Evolutionary conservation across 2,113 vertebrate genomes (phyloP), one percentile per base, ranked within the genome.

Genomic region (Vombatus ursinus): DNA sequence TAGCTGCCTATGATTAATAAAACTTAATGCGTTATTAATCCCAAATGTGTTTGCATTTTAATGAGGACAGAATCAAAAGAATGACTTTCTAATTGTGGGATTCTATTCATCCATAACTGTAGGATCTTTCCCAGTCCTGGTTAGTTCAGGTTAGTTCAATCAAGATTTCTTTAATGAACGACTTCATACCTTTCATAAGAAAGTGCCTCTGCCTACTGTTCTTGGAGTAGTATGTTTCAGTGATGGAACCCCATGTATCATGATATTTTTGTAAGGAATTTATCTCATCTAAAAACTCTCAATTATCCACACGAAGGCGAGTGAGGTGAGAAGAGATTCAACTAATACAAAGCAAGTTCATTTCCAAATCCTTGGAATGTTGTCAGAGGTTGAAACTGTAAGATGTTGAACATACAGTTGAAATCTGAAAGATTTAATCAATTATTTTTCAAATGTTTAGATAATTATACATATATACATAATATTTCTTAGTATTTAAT

Each of bases 401-500:
- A 95, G 94, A 89, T 89, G 10, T 31, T 37, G 28, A 61, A 91
- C 52, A 52, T 84, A 8, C 22, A 51, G 31, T 91, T 96, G 26
- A 94, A 90, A 54, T 92, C 51, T 90, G 90, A 93, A 26, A 53
- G 37, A 52, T 92, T 44, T 48, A 68, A 49, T 93, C 94, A 90
- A 49, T 25, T 94, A 37, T 44, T 9, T 50, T 44, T 14, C 49
- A 92, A 37, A 77, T 97, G 22, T 61, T 93, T 95, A 68, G 25
- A 31, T 96, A 96, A 61, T 94, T 96, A 53, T 44, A 90, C 90
- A 26, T 94, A 89, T 89, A 7, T 52, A 94, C 50, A 94, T 19
- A 91, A 50, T 93, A 94, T 77, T 31, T 94, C 19, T 94, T 53
- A 8, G 0, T 96, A 91, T 95, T 93, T 95, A 96, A 94, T 91